Evolutionary conservation across 2,113 vertebrate species (phyloP).

Genomic region (Gobius niger): DNA sequence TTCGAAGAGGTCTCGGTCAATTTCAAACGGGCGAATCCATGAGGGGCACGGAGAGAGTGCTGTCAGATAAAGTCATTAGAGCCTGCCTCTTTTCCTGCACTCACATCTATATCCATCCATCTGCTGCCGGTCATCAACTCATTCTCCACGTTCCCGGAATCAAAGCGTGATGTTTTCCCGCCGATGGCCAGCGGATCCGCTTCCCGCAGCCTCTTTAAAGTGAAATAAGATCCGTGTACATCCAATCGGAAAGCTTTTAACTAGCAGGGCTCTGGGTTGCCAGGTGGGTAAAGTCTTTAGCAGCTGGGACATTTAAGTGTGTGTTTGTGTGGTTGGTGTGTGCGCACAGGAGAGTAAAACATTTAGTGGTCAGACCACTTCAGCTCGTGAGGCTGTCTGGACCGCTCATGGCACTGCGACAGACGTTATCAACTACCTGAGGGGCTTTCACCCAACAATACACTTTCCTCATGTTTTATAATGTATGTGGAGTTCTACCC

Average conservation of each 20-base stretch:
- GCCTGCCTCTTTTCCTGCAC: constrained; percentile 76
- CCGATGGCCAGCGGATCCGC: constrained; percentile 71
- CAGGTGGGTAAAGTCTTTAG: constrained; percentile 72
- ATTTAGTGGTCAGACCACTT: constrained; percentile 50
- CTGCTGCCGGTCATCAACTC: constrained; percentile 71
- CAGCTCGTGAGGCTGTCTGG: constrained; percentile 18
- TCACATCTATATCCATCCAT: constrained; percentile 62
- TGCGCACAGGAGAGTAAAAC: constrained; percentile 51
- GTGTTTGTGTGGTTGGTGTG: constrained; percentile 42
- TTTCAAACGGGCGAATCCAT: neutral
- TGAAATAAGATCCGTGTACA: constrained; percentile 71
- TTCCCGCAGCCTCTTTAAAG: constrained; percentile 83
- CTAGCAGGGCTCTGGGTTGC: constrained; percentile 66
- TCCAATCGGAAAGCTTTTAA: constrained; percentile 78
- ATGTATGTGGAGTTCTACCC: too few relatives aligned
- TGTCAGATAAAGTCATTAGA: constrained; percentile 76
- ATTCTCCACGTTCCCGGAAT: constrained; percentile 79
- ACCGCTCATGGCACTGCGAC: neutral
- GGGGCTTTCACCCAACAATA: neutral
- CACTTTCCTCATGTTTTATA: too few relatives aligned
- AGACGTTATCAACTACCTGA: neutral
- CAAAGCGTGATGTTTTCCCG: constrained; percentile 77
- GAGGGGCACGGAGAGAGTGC: constrained; percentile 12
- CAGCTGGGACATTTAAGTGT: constrained; percentile 41
- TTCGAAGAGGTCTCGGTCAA: neutral